Conservation (phyloP, 2,888 invertebrate species). For the Drosophila dives region DNA sequence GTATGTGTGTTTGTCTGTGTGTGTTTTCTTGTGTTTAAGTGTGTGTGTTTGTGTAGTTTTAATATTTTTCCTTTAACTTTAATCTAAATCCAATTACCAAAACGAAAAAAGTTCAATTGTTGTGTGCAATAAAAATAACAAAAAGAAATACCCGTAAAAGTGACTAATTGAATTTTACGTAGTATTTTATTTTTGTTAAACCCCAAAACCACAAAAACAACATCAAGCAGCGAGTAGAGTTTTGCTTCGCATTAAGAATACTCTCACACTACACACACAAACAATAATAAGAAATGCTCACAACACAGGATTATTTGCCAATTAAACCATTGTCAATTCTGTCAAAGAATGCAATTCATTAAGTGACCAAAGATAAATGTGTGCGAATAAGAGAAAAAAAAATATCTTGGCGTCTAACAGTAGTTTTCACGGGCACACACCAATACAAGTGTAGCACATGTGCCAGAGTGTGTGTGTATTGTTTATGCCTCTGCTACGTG, state of each 20-base stretch:
- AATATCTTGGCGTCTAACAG: constrained; percentile 58
- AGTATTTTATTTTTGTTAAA: constrained; percentile 54
- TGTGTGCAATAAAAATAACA: constrained; percentile 11
- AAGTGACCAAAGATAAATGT: constrained; percentile 42
- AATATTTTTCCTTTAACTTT: constrained; percentile 64
- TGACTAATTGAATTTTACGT: constrained; percentile 68
- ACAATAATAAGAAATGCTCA: constrained; percentile 11
- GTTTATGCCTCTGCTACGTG: constrained; percentile 31
- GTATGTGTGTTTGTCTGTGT: constrained; percentile 36
- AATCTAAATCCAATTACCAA: constrained; percentile 72
- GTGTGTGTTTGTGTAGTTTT: constrained; percentile 37
- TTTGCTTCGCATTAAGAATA: constrained; percentile 32
- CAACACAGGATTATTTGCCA: constrained; percentile 61
- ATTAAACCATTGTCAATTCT: constrained; percentile 62
- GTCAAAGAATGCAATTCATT: constrained; percentile 63
- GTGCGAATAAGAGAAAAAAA: constrained; percentile 23
- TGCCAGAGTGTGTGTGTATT: constrained; percentile 23
- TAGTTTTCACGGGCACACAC: constrained; percentile 73
- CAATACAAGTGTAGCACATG: constrained; percentile 22
- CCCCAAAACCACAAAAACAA: constrained; percentile 45
- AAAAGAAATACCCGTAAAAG: constrained; percentile 8
- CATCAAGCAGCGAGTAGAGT: constrained; percentile 48
- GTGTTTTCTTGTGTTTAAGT: background rate
- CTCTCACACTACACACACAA: constrained; percentile 26
- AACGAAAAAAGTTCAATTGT: constrained; percentile 60